Base-by-base conservation (phyloP, 2,113 vertebrate genomes). In the Corapipo altera region DNA sequence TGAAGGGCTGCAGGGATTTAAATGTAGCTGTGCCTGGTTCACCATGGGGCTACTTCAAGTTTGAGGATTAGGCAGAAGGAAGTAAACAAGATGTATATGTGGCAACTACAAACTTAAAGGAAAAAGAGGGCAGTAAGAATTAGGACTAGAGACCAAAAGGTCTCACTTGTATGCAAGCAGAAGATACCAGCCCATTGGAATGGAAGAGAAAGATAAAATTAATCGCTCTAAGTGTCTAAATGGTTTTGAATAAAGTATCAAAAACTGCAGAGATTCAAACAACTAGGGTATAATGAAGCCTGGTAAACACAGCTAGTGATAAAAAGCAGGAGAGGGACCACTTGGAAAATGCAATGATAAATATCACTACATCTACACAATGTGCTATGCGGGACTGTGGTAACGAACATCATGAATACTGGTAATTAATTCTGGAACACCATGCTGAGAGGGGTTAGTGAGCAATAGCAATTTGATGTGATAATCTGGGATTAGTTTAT, bases 391-490 rank as follows among this genome's bases (percentile, higher is more conserved):
- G 3, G 64, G 67, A 70, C 71, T 41, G 67, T 0, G 0, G 62
- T 41, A 93, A 76, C 1, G 0, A 96, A 80, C 79, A 51, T 59
- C 85, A 52, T 70, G 59, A 91, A 67, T 74, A 32, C n/a, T 46
- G 44, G 48, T 52, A 96, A 96, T 96, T 96, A 95, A 96, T 94
- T 91, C 93, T 57, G 70, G 66, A 91, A 73, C 81, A 93, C 64
- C 75, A 66, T 0, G 0, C 84, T 66, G 64, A 95, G 88, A 24
- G 83, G 51, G 62, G 91, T 58, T 78, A 88, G 87, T 58, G 55
- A 94, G 89, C 78, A 89, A 83, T 1, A 9, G 64, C 43, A 85
- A 76, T 90, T 62, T 83, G 55, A 80, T 64, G 71, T 28, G 75
- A 90, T 95, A 93, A 90, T 77, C 85, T 70, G 39, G 58, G 64